Conservation (phyloP, 2,113 vertebrate genomes). For the Diglossa brunneiventris region DNA sequence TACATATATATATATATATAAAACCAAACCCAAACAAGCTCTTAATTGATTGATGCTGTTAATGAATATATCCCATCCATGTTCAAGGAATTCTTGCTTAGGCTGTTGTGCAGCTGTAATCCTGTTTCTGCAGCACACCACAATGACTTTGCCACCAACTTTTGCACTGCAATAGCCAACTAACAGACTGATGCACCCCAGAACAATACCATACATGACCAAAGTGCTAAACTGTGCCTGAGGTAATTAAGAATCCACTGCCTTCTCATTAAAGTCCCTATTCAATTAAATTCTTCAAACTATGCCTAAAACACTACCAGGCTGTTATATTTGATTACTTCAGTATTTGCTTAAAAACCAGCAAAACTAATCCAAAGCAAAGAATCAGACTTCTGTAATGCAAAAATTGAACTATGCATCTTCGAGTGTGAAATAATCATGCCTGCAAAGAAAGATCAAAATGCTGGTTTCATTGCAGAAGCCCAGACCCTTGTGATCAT, state of each 20-base stretch:
- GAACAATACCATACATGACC: neutral
- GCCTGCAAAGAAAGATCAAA: neutral
- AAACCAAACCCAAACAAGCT: neutral
- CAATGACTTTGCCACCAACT: neutral
- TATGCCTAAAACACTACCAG: neutral
- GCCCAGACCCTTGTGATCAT: neutral
- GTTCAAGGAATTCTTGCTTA: neutral
- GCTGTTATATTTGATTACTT: neutral
- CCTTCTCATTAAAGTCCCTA: neutral
- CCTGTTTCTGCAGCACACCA: neutral
- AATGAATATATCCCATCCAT: neutral
- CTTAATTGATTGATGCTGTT: neutral
- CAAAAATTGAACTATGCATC: neutral
- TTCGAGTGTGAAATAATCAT: neutral
- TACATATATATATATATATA: neutral
- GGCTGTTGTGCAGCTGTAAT: neutral
- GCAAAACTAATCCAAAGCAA: neutral
- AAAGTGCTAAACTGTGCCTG: neutral
- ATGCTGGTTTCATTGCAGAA: neutral
- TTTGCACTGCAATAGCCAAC: neutral
- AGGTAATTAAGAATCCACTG: neutral
- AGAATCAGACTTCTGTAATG: neutral
- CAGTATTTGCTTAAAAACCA: neutral
- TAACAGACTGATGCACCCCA: neutral
- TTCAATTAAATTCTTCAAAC: neutral